Conservation (phyloP, 2,888 invertebrate species). For the Metopia argyrocephala region DNA sequence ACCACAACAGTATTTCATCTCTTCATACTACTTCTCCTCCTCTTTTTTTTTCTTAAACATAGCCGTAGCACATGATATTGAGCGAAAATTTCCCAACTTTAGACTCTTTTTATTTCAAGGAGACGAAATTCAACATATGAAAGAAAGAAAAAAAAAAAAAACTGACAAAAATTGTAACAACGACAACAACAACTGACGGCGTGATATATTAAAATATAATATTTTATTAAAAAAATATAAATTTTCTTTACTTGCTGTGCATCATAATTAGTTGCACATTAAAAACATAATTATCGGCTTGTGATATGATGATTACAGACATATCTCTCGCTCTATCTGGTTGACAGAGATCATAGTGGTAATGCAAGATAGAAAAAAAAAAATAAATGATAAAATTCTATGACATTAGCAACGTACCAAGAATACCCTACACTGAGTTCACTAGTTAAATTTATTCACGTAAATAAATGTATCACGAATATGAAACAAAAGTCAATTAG, state of each 20-base stretch:
- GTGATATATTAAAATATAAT: not conserved
- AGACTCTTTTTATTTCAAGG: slow-evolving; percentile 24
- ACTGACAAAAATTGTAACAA: slow-evolving; percentile 21
- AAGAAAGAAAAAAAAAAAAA: not conserved
- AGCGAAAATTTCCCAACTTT: slow-evolving; percentile 31
- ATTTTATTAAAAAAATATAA: not conserved
- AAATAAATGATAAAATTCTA: not conserved
- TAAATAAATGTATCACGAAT: no score
- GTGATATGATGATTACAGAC: slow-evolving; percentile 56
- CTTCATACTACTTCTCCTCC: not conserved
- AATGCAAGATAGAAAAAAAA: slow-evolving; percentile 34
- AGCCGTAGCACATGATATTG: not conserved
- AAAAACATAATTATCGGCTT: slow-evolving; percentile 75
- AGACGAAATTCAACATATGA: slow-evolving; percentile 32
- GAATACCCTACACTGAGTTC: no score
- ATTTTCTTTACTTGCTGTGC: slow-evolving; percentile 66
- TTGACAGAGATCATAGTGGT: not conserved
- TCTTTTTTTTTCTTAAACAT: not conserved
- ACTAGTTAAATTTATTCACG: no score
- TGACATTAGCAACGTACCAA: no score
- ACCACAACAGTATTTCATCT: slow-evolving; percentile 34
- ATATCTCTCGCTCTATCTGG: slow-evolving; percentile 18
- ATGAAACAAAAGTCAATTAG: no score
- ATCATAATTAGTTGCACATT: slow-evolving; percentile 77
- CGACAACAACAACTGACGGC: slow-evolving; percentile 14